Conservation (phyloP, 2,797 vertebrate genomes). For the Spinus pinus region DNA sequence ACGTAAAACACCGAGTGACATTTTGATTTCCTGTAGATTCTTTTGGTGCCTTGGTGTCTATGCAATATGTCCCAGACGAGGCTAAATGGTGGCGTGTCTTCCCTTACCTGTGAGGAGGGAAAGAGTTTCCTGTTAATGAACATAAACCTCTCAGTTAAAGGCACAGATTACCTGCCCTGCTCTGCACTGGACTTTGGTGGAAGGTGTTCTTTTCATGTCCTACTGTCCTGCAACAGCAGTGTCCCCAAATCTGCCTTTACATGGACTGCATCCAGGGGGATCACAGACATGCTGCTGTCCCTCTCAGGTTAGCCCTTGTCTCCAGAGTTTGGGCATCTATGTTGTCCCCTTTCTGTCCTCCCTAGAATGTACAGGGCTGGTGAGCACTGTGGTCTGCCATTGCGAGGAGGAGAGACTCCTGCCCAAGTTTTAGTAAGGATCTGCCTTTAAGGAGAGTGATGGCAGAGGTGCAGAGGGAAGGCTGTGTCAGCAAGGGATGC, state of each 20-base stretch:
- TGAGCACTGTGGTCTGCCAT: not conserved
- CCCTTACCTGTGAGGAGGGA: not conserved
- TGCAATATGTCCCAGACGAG: not conserved
- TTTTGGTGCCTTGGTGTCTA: slow-evolving; percentile 44
- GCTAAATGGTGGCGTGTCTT: not conserved
- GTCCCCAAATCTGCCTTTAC: not conserved
- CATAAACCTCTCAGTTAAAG: not conserved
- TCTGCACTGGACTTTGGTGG: accelerated
- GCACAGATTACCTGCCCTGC: not conserved
- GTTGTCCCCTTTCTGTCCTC: not conserved
- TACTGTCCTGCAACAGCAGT: not conserved
- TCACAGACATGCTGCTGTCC: not conserved
- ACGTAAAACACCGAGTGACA: not conserved
- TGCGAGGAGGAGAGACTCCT: not conserved
- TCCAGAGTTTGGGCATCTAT: not conserved
- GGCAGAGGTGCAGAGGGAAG: not conserved
- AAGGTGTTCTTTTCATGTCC: not conserved
- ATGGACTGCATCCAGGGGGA: accelerated
- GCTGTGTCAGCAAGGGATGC: not conserved
- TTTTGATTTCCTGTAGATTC: slow-evolving; percentile 43
- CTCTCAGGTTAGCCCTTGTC: not conserved
- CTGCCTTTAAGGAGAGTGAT: not conserved
- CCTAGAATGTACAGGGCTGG: not conserved
- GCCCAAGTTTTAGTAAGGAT: not conserved
- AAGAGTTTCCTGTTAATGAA: slow-evolving; percentile 30